Conservation (phyloP, 2,888 invertebrate species). For the Ametastegia equiseti region DNA sequence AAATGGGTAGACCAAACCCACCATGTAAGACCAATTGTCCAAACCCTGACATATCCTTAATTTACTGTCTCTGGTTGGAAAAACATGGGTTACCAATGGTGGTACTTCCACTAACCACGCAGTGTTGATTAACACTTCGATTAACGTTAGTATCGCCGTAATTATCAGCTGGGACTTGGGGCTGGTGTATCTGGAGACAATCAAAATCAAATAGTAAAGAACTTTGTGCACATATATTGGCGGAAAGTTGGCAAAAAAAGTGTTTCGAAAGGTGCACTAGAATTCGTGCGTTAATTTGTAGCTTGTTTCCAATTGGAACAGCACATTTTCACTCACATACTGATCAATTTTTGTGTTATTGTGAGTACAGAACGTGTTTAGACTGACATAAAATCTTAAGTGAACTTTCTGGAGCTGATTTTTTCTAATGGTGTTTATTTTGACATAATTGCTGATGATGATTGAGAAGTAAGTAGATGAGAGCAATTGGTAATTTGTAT, state of each 20-base stretch:
- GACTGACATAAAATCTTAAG: too few species aligned
- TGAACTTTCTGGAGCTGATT: too few species aligned
- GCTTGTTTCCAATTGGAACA: too few species aligned
- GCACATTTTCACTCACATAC: too few species aligned
- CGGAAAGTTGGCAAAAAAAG: neutral
- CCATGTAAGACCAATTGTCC: conserved; percentile 76
- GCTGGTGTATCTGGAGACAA: conserved; percentile 72
- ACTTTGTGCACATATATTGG: neutral
- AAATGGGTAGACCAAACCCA: conserved; percentile 78
- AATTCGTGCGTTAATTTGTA: too few species aligned
- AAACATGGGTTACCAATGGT: conserved; percentile 73
- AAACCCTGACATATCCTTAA: conserved; percentile 75
- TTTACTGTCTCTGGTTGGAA: conserved; percentile 71
- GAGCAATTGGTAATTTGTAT: neutral
- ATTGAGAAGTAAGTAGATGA: neutral
- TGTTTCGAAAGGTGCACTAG: too few species aligned
- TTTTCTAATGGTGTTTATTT: too few species aligned
- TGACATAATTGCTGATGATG: neutral
- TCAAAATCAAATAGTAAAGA: neutral
- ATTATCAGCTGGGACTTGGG: conserved; percentile 77
- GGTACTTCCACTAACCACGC: conserved; percentile 77
- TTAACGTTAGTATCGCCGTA: conserved; percentile 75
- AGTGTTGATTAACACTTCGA: conserved; percentile 76
- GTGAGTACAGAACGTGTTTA: too few species aligned
- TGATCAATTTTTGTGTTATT: too few species aligned